phyloP scores from a whole-genome alignment of 2,888 invertebrate genomes.

The Cantharis flavilabris region DNA sequence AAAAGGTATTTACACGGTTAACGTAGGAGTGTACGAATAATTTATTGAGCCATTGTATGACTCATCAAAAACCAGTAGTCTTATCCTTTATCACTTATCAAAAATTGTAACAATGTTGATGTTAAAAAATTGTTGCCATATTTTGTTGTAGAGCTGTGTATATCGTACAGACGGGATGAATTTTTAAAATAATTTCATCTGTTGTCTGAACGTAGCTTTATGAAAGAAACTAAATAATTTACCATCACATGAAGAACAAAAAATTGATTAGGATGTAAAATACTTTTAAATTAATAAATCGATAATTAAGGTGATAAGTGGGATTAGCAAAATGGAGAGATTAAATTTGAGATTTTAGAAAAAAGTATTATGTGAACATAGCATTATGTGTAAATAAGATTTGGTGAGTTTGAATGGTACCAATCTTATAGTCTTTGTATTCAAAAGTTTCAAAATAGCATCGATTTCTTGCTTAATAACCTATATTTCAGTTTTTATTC shows the following conservation, averaged over 20 bases:
- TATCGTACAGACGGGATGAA: background rate
- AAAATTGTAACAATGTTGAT: too few species aligned
- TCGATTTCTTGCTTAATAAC: constrained; percentile 34
- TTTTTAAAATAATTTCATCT: background rate
- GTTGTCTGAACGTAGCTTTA: background rate
- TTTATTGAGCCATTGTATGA: too few species aligned
- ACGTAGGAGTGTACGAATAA: too few species aligned
- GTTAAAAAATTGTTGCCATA: too few species aligned
- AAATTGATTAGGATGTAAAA: background rate
- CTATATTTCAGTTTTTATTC: constrained; percentile 38
- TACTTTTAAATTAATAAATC: background rate
- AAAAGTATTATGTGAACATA: background rate
- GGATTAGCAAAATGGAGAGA: background rate
- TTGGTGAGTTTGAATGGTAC: background rate
- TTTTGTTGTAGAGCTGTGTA: background rate
- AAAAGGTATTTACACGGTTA: too few species aligned
- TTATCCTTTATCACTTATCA: too few species aligned
- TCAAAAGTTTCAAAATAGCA: constrained; percentile 5
- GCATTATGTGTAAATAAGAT: background rate
- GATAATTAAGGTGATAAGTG: background rate
- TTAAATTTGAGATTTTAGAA: background rate
- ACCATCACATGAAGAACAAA: background rate
- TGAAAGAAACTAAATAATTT: background rate
- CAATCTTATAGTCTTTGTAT: background rate
- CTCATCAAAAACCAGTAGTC: too few species aligned